Conservation (phyloP, 1,140 invertebrate species). For the Riptortus pedestris region DNA sequence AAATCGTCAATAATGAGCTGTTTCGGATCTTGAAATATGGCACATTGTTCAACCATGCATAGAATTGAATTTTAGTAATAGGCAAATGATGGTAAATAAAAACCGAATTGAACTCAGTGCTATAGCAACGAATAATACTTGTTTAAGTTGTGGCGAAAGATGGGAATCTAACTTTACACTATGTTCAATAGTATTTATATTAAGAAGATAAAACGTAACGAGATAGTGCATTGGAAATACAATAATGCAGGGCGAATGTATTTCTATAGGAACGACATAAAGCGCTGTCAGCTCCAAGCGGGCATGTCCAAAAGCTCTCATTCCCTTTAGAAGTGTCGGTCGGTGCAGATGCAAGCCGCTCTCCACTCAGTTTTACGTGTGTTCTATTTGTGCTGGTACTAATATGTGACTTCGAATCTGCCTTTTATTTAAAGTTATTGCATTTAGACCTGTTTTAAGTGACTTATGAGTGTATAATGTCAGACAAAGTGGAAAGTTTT, state of each 20-base stretch:
- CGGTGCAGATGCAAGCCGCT: neutral
- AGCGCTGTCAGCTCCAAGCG: conserved; percentile 4
- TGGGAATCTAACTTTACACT: too few relatives aligned
- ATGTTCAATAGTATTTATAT: too few relatives aligned
- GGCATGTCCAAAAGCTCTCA: conserved; percentile 8
- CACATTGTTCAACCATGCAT: too few relatives aligned
- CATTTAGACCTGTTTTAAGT: neutral
- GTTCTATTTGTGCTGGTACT: neutral
- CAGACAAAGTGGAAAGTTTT: conserved; percentile 3
- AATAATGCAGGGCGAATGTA: conserved; percentile 20
- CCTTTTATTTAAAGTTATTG: neutral
- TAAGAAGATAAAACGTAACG: too few relatives aligned
- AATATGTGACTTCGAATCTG: neutral
- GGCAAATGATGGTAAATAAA: too few relatives aligned
- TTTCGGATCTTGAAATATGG: too few relatives aligned
- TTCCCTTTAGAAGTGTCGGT: neutral
- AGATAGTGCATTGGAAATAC: neutral
- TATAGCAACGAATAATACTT: too few relatives aligned
- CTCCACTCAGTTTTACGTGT: neutral
- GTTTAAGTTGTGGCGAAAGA: too few relatives aligned
- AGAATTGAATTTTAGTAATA: too few relatives aligned
- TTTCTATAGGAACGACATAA: conserved; percentile 12
- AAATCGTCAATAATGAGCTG: too few relatives aligned
- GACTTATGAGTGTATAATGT: conserved; percentile 8
- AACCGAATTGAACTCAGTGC: too few relatives aligned